Conservation (phyloP, 2,797 vertebrate genomes). For the Sebastes diaconus region DNA sequence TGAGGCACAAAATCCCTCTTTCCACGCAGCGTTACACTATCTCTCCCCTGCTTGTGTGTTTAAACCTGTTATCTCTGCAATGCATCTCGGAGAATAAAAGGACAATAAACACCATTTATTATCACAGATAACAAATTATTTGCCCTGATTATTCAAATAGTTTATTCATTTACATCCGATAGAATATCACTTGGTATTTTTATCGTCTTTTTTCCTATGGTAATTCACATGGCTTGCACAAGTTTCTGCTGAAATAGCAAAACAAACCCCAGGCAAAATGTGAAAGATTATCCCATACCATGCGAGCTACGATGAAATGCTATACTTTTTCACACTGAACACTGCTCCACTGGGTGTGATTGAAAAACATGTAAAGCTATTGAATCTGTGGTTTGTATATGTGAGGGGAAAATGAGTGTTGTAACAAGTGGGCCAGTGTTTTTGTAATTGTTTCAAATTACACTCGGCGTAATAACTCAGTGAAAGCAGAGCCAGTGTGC, state of each 20-base stretch:
- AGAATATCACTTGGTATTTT: slow-evolving; percentile 78
- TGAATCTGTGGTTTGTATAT: slow-evolving; percentile 86
- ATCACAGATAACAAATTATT: slow-evolving; percentile 78
- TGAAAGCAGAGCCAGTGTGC: slow-evolving; percentile 76
- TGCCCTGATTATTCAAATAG: slow-evolving; percentile 74
- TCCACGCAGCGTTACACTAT: slow-evolving; percentile 20
- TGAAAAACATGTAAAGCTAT: slow-evolving; percentile 87
- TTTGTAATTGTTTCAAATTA: slow-evolving; percentile 88
- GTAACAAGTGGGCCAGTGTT: slow-evolving; percentile 85
- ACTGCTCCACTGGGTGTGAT: slow-evolving; percentile 85
- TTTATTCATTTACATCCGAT: slow-evolving; percentile 82
- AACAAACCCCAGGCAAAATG: slow-evolving; percentile 87
- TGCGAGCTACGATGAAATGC: slow-evolving; percentile 83
- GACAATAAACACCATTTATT: slow-evolving; percentile 69
- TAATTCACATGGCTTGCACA: slow-evolving; percentile 85
- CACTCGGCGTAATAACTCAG: slow-evolving; percentile 79
- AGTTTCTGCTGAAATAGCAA: slow-evolving; percentile 87
- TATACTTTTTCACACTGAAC: slow-evolving; percentile 85
- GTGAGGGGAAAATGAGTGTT: slow-evolving; percentile 82
- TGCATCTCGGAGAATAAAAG: slow-evolving; percentile 69
- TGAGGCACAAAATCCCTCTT: slow-evolving; percentile 30
- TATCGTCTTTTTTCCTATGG: slow-evolving; percentile 73
- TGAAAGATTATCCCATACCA: slow-evolving; percentile 86
- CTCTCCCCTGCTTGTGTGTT: slow-evolving; percentile 50
- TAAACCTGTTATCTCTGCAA: slow-evolving; percentile 67